Conservation (phyloP, 1,140 invertebrate species). For the Triops cancriformis region DNA sequence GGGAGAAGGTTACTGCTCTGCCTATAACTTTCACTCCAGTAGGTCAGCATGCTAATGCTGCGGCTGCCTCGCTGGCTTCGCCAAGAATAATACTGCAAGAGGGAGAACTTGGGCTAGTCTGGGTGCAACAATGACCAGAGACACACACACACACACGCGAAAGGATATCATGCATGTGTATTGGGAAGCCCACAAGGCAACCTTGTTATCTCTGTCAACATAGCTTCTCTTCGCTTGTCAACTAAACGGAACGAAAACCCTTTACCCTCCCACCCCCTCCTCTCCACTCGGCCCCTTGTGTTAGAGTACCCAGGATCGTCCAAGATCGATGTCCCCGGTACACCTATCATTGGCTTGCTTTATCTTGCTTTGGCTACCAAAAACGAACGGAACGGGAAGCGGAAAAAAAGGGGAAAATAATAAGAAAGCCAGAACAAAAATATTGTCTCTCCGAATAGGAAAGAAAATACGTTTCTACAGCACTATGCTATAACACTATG, state of each 20-base stretch:
- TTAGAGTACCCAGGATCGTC: no score
- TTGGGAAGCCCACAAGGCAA: not conserved
- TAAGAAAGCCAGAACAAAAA: no score
- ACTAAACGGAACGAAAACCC: not conserved
- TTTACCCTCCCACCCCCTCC: not conserved
- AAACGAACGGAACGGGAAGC: no score
- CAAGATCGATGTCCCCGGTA: no score
- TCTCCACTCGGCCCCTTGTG: no score
- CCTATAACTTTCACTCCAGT: constrained; percentile 1
- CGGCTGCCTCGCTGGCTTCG: not conserved
- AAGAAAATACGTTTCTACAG: no score
- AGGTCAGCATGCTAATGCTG: not conserved
- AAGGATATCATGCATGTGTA: not conserved
- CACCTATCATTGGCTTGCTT: no score
- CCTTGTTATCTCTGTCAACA: constrained; percentile 13
- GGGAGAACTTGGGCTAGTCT: not conserved
- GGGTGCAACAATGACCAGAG: not conserved
- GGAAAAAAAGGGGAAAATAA: no score
- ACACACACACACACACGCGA: not conserved
- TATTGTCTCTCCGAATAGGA: no score
- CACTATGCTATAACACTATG: not conserved
- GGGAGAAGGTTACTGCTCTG: not conserved
- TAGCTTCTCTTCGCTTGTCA: not conserved
- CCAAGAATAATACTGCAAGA: constrained; percentile 6
- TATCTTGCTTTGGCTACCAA: no score